Evolutionary conservation across 2,113 vertebrate species (phyloP).

Genomic region (Chunga burmeisteri): DNA sequence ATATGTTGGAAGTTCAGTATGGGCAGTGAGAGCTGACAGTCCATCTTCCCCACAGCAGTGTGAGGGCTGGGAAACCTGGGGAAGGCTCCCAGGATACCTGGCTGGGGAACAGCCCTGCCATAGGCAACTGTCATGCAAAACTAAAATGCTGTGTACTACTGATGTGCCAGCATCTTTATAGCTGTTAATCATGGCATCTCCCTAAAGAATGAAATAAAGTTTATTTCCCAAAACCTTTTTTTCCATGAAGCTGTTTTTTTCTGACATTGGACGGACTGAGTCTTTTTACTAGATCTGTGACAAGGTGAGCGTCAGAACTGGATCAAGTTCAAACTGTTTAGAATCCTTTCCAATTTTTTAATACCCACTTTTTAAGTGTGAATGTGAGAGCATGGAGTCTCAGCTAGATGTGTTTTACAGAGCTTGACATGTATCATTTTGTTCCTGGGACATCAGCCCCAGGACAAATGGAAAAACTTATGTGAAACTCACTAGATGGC

Average conservation of each 20-base stretch:
- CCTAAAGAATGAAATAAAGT: background rate
- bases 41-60: background rate
- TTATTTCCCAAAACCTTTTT: background rate
- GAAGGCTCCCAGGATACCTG: background rate
- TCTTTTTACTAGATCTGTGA: background rate
- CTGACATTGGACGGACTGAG: background rate
- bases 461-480: background rate
- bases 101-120: background rate
- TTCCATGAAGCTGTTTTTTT: background rate
- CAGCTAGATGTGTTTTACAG: background rate
- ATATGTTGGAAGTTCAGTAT: background rate
- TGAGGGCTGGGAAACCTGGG: background rate
- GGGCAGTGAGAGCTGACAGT: background rate
- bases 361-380: background rate
- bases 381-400: background rate
- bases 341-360: background rate
- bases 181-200: background rate
- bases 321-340: background rate
- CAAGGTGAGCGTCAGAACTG: background rate
- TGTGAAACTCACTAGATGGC: background rate
- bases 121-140: background rate
- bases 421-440: background rate
- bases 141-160: background rate
- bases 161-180: background rate
- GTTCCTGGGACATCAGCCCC: background rate